A percentile compares a stretch with the other conserved stretches of the same genome.
These are phyloP conservation scores for Meloidogyne exigua DNA, from an alignment of 1,140 invertebrate genomes.

Conservation along the genomic window DNA sequence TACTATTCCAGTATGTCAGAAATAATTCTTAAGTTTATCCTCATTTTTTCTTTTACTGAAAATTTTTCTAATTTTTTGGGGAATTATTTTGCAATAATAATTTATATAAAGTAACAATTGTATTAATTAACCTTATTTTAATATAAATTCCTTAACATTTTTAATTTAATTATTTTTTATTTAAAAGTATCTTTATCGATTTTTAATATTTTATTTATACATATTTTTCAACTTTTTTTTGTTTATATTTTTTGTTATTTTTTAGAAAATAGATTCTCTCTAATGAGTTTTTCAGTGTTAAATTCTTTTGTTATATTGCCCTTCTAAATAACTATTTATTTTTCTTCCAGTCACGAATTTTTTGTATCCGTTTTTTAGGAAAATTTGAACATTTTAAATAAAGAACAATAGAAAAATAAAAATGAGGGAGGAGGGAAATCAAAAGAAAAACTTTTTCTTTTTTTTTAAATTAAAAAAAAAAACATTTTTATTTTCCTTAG, in stretches of 20 bases:
- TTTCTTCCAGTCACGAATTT: background rate
- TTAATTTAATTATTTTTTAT: background rate
- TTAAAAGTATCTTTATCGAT: background rate
- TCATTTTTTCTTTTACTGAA: too few relatives aligned
- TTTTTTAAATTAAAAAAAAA: background rate
- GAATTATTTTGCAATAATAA: too few relatives aligned
- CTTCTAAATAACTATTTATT: background rate
- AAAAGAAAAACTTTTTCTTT: background rate
- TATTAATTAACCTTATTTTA: too few relatives aligned
- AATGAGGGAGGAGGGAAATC: background rate
- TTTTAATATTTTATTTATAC: background rate
- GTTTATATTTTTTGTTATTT: background rate
- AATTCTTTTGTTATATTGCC: background rate
- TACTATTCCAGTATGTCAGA: too few relatives aligned
- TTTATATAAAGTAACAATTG: too few relatives aligned
- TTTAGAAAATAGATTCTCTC: background rate
- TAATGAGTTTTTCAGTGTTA: background rate
- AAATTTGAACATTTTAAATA: background rate
- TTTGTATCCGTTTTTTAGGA: background rate
- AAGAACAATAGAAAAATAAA: conserved; percentile 4
- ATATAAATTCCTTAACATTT: background rate
- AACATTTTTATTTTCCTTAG: too few relatives aligned
- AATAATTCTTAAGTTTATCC: too few relatives aligned
- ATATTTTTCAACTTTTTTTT: background rate
- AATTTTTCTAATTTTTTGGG: too few relatives aligned